Evolutionary conservation across 2,888 invertebrate species (phyloP), one percentile per base, ranked within the genome.

Genomic region (Eucriotettix oculatus): DNA sequence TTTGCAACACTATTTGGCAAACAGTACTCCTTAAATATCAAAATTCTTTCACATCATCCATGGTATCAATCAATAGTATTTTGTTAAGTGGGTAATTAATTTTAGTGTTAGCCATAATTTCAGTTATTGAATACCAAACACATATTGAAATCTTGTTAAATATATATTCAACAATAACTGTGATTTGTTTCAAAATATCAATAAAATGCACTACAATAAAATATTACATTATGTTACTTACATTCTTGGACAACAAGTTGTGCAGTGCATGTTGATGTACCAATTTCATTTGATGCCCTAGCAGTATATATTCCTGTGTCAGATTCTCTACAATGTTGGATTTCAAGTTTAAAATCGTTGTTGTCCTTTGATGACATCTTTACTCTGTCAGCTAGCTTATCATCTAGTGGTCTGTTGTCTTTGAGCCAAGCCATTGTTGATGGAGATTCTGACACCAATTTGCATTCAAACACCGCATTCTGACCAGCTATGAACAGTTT

Each of bases 231-330:
- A 56, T 59, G 55, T 52, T 29, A 75, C 84, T 84, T 78, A 92
- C 92, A 77, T 79, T 88, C 83, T 69, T 88, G 86, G 66, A 94
- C 91, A 65, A 88, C 81, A 68, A 94, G 81, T 74, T 90, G 90
- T 62, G 92, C 90, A 52, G 92, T 90, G 72, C 91, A 90, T 62
- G 87, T 85, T 54, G 88, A 79, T 67, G 86, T 87, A 63, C 93
- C 91, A 61, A 84, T 81, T 41, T 79, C 77, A 69, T 92, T 91
- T 61, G 86, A 84, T 17, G 94, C 94, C 64, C 90, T 83, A 55
- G 92, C 91, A 0, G 91, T 90, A 73, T 97, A 97, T 54, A 90
- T 81, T 57, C 93, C 95, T n/a, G 85, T 81, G 73, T 96, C 96
- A 42, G 80, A 82, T 67, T 86, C 77, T 40, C 74, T 71, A 68